Evolutionary conservation across 2,888 invertebrate genomes (phyloP).

Genomic region (Drosophila acutilabella): DNA sequence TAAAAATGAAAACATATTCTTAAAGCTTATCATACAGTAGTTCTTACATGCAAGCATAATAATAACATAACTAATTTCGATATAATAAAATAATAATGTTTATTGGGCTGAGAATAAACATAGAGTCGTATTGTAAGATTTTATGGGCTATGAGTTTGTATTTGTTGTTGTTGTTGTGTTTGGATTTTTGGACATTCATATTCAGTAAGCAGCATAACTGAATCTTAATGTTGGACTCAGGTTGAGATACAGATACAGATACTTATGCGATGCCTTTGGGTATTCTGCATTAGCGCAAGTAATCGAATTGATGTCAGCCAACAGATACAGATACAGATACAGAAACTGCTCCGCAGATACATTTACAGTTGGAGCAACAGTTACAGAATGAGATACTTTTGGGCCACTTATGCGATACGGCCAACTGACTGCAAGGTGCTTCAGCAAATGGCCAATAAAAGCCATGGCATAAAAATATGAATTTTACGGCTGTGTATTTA

Average conservation of each 20-base stretch:
- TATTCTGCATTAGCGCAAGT: constrained; percentile 33
- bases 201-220: constrained; percentile 17
- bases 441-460: constrained; percentile 71
- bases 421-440: constrained; percentile 62
- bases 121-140: constrained; percentile 6
- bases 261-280: constrained; percentile 21
- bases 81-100: background rate
- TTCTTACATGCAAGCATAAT: too few relatives aligned
- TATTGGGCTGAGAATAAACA: background rate
- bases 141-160: background rate
- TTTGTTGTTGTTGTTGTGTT: background rate
- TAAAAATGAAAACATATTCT: too few relatives aligned
- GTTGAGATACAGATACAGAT: constrained; percentile 7
- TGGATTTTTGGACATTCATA: constrained; percentile 17
- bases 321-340: constrained; percentile 12
- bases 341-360: too few relatives aligned
- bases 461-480: constrained; percentile 73
- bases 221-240: constrained; percentile 13
- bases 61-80: constrained; percentile 1
- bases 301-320: constrained; percentile 36
- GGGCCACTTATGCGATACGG: constrained; percentile 31
- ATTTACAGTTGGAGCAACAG: background rate
- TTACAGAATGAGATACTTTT: constrained; percentile 2
- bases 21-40: too few relatives aligned
- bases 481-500: constrained; percentile 75